These are phyloP conservation scores for Dasyurus viverrinus DNA, from an alignment of 2,113 vertebrate genomes.

Conservation along the genomic window DNA sequence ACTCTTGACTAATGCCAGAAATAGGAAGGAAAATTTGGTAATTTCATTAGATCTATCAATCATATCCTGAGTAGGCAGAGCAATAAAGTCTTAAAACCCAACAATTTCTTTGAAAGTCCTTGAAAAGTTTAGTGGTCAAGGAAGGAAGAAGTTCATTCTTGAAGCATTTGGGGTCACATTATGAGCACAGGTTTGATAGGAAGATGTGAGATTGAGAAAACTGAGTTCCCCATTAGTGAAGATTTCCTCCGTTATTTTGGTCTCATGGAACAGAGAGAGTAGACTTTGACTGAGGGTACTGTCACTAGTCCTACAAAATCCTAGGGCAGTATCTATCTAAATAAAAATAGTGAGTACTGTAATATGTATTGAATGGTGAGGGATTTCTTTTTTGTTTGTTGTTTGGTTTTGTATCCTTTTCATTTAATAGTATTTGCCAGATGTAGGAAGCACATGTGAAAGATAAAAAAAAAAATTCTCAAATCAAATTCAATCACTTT, in stretches of 20 bases:
- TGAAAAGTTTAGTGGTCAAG: constrained; percentile 75
- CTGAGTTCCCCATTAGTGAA: constrained; percentile 48
- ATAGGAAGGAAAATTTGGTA: constrained; percentile 77
- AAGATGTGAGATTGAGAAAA: constrained; percentile 68
- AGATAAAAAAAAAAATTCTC: constrained; percentile 21
- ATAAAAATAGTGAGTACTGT: background rate
- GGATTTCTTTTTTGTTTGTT: constrained; percentile 8
- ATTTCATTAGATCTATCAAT: constrained; percentile 79
- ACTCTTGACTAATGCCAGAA: constrained; percentile 81
- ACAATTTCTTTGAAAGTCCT: constrained; percentile 69
- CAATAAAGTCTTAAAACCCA: constrained; percentile 72
- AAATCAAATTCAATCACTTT: background rate
- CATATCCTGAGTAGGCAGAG: constrained; percentile 57
- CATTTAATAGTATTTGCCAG: background rate
- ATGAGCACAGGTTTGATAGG: constrained; percentile 70
- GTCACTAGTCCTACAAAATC: constrained; percentile 36
- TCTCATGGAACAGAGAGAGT: background rate
- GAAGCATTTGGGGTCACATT: constrained; percentile 73
- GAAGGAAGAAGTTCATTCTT: constrained; percentile 76
- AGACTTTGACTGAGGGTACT: background rate
- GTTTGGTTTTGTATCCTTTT: too few species aligned
- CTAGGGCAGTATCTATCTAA: background rate
- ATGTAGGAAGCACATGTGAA: background rate
- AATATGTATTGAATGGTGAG: constrained; percentile 11
- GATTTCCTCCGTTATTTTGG: constrained; percentile 72